A percentile compares a stretch with the other conserved stretches of the same genome.
Evolutionary conservation across 1,140 invertebrate genomes (phyloP).

Genomic region (Cherax destructor): DNA sequence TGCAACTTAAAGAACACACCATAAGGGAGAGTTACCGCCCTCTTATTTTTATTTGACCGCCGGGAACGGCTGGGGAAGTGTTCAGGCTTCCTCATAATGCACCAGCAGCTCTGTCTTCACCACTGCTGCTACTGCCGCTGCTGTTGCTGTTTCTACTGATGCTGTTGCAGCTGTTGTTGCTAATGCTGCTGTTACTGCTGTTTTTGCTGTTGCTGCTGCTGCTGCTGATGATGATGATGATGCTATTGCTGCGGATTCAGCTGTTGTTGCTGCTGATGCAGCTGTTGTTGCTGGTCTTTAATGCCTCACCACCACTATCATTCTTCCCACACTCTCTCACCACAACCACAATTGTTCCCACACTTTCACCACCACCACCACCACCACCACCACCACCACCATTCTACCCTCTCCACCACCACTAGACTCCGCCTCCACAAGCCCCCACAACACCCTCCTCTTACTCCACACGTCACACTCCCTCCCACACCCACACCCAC

Average conservation of each 20-base stretch:
- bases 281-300: no score
- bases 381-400: background rate
- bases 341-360: no score
- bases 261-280: no score
- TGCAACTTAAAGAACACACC: background rate
- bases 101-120: background rate
- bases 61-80: background rate
- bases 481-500: background rate
- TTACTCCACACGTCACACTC: background rate
- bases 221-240: no score
- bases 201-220: no score
- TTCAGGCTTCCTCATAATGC: background rate
- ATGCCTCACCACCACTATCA: no score
- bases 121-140: background rate
- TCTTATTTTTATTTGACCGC: background rate
- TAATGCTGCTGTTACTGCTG: no score
- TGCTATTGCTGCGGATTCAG: no score
- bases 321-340: background rate
- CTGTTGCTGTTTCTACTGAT: no score
- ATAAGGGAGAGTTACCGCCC: background rate
- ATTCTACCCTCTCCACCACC: background rate
- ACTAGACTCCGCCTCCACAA: background rate
- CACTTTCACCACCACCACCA: background rate
- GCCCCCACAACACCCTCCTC: background rate
- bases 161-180: no score